Base-by-base conservation (phyloP, 2,113 vertebrate genomes). In the Megalops atlanticus region DNA sequence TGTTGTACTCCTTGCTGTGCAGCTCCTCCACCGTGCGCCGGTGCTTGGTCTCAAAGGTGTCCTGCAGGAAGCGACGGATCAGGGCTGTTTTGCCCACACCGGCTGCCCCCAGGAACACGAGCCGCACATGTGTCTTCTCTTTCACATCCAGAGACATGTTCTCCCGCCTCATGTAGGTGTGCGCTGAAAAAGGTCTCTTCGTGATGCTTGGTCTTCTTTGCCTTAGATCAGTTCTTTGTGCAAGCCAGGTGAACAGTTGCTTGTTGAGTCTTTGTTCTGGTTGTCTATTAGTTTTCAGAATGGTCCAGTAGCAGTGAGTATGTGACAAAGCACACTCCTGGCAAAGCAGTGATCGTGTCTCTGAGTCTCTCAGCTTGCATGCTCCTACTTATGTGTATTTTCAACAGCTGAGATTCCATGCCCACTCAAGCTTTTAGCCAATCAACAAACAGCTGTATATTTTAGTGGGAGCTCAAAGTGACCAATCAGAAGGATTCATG, bases 11-110 rank as follows among this genome's bases (percentile, higher is more conserved):
- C 84, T 91, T 94, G 92, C 94, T 96, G 93, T 98, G 96, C 85
- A 97, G 89, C 93, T 98, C 96, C 88, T 98, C 96, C 87, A 98
- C 96, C 0, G 96, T 98, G 87, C 95, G 95, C 79, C 93, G 91
- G 88, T 97, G 95, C 85, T 97, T 96, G 81, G 95, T 85, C 81
- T 98, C 96, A 0, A 98, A 98, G 43, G 93, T 94, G 89, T 97
- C 96, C 86, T 94, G 89, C 64, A 98, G 91, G 89, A 98, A 98
- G 77, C 96, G 95, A 16, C 82, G 93, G 86, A 98, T 97, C 68
- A 98, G 92, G 4, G 96, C 92, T 0, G 96, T 96, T 89, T 98
- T 98, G 14, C 96, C 96, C 74, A 97, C 96, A 0, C 96, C 96
- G 0, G 96, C 96, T 0, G 96, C 96, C 0, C 96, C 96, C 84